phyloP scores from a whole-genome alignment of 2,113 vertebrate species.

The Arvicanthis niloticus region DNA sequence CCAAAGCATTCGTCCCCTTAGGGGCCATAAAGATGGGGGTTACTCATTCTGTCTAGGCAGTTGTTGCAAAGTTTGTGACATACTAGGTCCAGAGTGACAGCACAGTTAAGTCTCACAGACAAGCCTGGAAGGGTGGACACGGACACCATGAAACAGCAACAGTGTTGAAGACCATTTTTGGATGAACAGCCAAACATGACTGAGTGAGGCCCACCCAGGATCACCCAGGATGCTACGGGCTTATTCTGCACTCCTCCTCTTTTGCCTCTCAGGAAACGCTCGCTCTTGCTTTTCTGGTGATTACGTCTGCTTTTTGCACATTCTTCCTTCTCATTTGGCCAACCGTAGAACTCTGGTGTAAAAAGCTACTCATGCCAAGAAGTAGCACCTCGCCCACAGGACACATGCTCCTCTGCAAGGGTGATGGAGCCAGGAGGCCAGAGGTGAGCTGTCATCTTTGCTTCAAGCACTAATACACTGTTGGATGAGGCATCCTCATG shows the following conservation, averaged over 20 bases:
- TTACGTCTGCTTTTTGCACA: neutral
- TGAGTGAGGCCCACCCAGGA: fast-evolving
- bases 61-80: neutral
- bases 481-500: neutral
- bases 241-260: neutral
- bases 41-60: neutral
- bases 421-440: neutral
- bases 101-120: neutral
- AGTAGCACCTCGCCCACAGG: neutral
- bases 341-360: neutral
- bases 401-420: neutral
- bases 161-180: neutral
- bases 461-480: neutral
- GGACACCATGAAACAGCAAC: fast-evolving
- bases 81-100: neutral
- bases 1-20: neutral
- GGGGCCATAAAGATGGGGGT: neutral
- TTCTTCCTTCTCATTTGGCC: neutral
- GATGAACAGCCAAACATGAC: neutral
- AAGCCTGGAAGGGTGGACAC: too few relatives aligned
- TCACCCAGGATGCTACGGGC: neutral
- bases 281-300: neutral
- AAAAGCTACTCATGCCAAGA: fast-evolving
- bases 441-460: neutral
- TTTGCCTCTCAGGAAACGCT: neutral